Evolutionary conservation across 2,113 vertebrate genomes (phyloP).

Genomic region (Callionymus lyra): DNA sequence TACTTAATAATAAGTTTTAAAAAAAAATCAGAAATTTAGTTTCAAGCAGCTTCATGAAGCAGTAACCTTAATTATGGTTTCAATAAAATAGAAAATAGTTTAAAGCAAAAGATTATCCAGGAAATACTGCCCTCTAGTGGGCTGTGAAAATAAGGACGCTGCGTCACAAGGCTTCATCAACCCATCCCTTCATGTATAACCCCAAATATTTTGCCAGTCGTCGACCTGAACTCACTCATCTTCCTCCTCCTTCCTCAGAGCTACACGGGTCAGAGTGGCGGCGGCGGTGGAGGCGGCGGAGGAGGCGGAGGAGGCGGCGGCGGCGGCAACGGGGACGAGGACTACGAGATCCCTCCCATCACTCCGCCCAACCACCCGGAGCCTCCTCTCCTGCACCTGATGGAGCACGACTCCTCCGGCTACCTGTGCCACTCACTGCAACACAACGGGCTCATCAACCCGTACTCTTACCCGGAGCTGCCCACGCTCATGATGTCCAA

Average conservation of each 20-base stretch:
- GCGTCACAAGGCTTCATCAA: no score
- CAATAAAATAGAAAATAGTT: no score
- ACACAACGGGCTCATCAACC: constrained; percentile 90
- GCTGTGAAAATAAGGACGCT: no score
- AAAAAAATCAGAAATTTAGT: no score
- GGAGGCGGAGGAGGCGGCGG: constrained; percentile 39
- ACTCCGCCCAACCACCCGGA: constrained; percentile 94
- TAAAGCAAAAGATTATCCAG: no score
- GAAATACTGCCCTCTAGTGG: no score
- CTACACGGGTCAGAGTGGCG: constrained; percentile 77
- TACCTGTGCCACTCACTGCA: constrained; percentile 93
- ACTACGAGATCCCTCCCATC: constrained; percentile 98
- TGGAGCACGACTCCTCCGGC: constrained; percentile 84
- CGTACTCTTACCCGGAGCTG: constrained; percentile 92
- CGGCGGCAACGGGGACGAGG: constrained; percentile 72
- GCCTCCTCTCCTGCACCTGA: constrained; percentile 87
- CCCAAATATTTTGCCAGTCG: no score
- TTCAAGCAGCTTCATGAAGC: no score
- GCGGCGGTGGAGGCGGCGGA: constrained; percentile 53
- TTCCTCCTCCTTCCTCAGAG: constrained; percentile 57
- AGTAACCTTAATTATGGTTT: no score
- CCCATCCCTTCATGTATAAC: no score
- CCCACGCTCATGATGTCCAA: constrained; percentile 98
- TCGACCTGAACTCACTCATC: neutral
- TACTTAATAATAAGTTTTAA: no score